Evolutionary conservation across 1,140 invertebrate species (phyloP).

Genomic region (Leptestheria dahalacensis): DNA sequence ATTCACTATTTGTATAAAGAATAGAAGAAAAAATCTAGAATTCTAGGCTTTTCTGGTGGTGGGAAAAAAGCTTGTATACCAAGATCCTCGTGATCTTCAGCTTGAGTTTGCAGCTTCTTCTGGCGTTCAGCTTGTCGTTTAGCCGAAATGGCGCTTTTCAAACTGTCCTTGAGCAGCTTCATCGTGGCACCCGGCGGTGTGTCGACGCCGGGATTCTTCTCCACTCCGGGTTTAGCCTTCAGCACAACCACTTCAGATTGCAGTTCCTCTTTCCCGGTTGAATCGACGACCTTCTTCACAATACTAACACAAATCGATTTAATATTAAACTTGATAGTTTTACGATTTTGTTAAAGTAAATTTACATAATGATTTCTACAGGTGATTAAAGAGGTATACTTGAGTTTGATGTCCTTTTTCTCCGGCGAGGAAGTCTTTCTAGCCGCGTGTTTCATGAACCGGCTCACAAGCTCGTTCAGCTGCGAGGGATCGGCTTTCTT

Average conservation of each 20-base stretch:
- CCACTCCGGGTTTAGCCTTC: background rate
- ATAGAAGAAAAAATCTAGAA: no score
- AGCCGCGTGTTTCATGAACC: conserved; percentile 18
- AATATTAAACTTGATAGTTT: no score
- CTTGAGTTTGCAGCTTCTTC: background rate
- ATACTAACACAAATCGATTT: no score
- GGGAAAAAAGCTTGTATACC: no score
- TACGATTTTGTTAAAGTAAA: no score
- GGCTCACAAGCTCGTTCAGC: conserved; percentile 20
- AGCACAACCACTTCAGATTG: background rate
- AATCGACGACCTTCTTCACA: background rate
- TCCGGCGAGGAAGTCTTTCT: conserved; percentile 16
- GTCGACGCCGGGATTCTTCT: background rate
- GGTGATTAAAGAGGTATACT: conserved; percentile 17
- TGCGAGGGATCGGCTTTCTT: conserved; percentile 19
- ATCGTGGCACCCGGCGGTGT: background rate
- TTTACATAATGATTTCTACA: no score
- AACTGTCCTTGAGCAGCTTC: background rate
- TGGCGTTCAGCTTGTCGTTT: conserved; percentile 1
- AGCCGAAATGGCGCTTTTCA: conserved; percentile 3
- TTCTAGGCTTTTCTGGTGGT: no score
- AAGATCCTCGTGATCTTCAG: background rate
- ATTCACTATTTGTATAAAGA: no score
- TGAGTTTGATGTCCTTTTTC: conserved; percentile 21
- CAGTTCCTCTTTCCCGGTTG: background rate